Evolutionary conservation across 2,113 vertebrate species (phyloP).

Genomic region (Megaceryle torquata): DNA sequence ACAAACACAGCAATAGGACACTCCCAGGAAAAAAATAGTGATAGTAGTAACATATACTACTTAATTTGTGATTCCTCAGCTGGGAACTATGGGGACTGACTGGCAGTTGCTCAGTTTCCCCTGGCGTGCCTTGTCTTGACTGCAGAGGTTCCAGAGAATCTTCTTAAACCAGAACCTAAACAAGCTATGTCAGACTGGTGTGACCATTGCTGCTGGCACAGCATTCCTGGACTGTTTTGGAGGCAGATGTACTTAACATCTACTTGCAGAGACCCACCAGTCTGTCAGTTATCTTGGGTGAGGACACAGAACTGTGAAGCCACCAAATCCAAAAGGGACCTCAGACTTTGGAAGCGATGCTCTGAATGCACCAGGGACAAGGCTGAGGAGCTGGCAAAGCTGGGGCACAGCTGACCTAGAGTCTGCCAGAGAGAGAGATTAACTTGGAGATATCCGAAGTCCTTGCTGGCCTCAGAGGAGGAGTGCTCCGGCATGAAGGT

Average conservation of each 20-base stretch:
- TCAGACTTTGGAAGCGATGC: accelerated
- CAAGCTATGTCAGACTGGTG: neutral
- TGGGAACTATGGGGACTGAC: neutral
- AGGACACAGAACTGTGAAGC: neutral
- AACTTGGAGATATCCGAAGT: neutral
- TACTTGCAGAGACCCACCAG: neutral
- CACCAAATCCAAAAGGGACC: neutral
- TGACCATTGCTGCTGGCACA: neutral
- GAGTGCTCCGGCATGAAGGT: neutral
- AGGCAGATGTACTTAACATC: neutral
- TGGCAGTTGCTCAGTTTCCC: neutral
- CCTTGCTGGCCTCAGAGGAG: neutral
- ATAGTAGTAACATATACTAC: neutral
- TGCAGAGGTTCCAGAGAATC: neutral
- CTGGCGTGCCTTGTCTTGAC: neutral
- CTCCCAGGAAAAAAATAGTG: neutral
- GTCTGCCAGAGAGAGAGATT: neutral
- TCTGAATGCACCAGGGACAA: neutral
- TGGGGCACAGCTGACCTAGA: neutral
- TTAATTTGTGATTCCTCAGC: neutral
- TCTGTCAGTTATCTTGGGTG: neutral
- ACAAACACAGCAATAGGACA: neutral
- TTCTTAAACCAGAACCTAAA: neutral
- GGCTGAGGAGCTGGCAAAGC: neutral
- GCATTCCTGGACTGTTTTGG: neutral